These are phyloP conservation scores for Onychostruthus taczanowskii DNA, from an alignment of 2,113 vertebrate genomes.

Conservation along the genomic window DNA sequence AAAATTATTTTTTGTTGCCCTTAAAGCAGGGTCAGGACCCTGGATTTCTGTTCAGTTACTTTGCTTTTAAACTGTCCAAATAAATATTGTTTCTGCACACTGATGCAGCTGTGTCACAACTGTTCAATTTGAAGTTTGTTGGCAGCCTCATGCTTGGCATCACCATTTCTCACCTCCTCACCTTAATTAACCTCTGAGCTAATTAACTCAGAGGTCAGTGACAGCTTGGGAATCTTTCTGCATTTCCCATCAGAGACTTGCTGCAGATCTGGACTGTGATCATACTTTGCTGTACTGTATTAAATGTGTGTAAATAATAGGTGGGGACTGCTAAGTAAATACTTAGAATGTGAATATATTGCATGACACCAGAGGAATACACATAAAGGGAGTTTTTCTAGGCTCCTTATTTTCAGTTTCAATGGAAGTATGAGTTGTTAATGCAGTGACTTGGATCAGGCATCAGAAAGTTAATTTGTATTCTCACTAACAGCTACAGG, in stretches of 20 bases:
- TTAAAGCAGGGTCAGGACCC: background rate
- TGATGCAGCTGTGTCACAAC: background rate
- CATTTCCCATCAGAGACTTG: background rate
- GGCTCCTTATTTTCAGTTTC: background rate
- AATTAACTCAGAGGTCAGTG: constrained; percentile 10
- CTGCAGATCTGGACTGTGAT: background rate
- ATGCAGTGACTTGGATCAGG: background rate
- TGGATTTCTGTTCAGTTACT: background rate
- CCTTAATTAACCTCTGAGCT: background rate
- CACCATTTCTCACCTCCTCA: background rate
- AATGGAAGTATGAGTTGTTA: background rate
- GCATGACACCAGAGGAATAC: background rate
- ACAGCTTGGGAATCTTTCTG: background rate
- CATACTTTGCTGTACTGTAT: background rate
- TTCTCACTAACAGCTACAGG: background rate
- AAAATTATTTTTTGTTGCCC: background rate
- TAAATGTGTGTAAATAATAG: background rate
- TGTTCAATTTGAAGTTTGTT: background rate
- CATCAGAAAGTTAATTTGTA: background rate
- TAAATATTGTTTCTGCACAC: background rate
- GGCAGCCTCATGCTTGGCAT: background rate
- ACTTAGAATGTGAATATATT: background rate
- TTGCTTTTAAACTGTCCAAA: background rate
- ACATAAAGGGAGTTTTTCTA: background rate
- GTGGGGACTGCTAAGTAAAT: background rate